Evolutionary conservation across 2,113 vertebrate genomes (phyloP).

Genomic region (Gadus chalcogrammus): DNA sequence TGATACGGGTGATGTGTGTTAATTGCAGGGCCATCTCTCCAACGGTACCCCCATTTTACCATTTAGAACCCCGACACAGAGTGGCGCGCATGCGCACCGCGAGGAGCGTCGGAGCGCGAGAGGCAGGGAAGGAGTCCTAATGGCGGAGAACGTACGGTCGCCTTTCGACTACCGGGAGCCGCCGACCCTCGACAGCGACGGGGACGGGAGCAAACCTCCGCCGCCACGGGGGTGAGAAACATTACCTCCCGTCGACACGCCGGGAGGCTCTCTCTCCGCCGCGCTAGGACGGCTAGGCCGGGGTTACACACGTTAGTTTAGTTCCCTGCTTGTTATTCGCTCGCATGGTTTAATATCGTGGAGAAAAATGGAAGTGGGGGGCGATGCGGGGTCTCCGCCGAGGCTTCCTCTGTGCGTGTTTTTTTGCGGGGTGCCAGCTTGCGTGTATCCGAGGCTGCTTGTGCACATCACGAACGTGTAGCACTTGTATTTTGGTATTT

Average conservation of each 20-base stretch:
- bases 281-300: slow-evolving; percentile 4
- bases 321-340: slow-evolving; percentile 40
- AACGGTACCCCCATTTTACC: slow-evolving; percentile 53
- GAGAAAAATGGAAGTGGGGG: slow-evolving; percentile 34
- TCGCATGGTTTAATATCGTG: slow-evolving; percentile 36
- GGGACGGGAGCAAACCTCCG: slow-evolving; percentile 75
- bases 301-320: slow-evolving; percentile 32
- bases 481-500: slow-evolving; percentile 31
- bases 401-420: neutral
- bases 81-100: slow-evolving; percentile 67
- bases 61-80: slow-evolving; percentile 45
- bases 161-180: slow-evolving; percentile 80
- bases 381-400: neutral
- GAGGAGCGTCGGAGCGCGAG: slow-evolving; percentile 57
- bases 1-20: no score
- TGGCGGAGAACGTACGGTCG: slow-evolving; percentile 80
- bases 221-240: slow-evolving; percentile 68
- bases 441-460: neutral
- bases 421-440: neutral
- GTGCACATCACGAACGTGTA: neutral
- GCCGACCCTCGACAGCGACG: slow-evolving; percentile 80
- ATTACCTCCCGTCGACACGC: neutral
- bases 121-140: slow-evolving; percentile 71
- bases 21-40: no score
- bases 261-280: slow-evolving; percentile 2